Percentiles rank a stretch among this genome's conserved stretches.
These are phyloP conservation scores for Limnephilus lunatus DNA, from an alignment of 2,888 invertebrate genomes.

Conservation along the genomic window DNA sequence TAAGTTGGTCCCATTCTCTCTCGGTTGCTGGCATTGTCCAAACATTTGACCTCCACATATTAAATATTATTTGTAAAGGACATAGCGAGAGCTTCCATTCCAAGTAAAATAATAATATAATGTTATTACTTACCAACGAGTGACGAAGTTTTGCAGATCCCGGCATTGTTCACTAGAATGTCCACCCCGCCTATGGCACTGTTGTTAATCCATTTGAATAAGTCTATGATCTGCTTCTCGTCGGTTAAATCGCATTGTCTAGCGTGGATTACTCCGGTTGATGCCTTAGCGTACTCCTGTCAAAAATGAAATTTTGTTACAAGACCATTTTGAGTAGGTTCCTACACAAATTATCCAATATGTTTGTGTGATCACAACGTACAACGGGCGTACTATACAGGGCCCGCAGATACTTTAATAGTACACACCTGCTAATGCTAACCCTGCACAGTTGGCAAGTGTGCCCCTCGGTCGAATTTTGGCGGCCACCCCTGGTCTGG, in stretches of 20 bases:
- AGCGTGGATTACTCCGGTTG: slow-evolving; percentile 64
- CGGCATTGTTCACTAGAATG: slow-evolving; percentile 72
- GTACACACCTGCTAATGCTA: no score
- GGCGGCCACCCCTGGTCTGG: no score
- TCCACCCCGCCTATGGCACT: slow-evolving; percentile 69
- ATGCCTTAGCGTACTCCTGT: slow-evolving; percentile 44
- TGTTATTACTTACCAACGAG: slow-evolving; percentile 34
- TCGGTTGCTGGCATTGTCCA: not conserved
- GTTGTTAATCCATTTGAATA: slow-evolving; percentile 69
- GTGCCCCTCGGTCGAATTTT: no score
- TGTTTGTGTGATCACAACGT: no score
- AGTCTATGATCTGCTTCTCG: slow-evolving; percentile 68
- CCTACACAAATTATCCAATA: not conserved
- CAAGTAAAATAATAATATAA: not conserved
- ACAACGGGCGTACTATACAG: no score
- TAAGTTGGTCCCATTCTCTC: not conserved
- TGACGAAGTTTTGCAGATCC: slow-evolving; percentile 65
- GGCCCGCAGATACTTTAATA: no score
- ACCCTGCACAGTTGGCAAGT: no score
- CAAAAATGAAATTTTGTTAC: not conserved
- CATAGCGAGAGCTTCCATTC: not conserved
- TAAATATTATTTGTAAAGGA: not conserved
- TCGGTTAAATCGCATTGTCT: slow-evolving; percentile 70
- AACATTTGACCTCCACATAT: not conserved
- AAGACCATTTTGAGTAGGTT: no score